Base-by-base conservation (phyloP, 2,888 invertebrate genomes). In the Hetaerina titia region DNA sequence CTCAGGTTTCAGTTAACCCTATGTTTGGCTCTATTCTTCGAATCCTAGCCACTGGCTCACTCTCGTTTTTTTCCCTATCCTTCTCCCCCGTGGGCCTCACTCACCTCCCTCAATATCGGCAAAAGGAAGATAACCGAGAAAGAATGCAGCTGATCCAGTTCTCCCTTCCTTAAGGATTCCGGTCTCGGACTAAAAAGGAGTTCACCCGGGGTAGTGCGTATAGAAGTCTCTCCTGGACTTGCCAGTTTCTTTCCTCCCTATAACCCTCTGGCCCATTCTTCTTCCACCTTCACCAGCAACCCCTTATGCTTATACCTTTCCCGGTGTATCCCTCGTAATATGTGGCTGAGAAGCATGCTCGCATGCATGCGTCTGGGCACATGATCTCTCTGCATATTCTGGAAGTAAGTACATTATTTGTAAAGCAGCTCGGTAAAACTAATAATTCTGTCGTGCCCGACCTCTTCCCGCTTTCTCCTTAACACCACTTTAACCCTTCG, bases 91-190 rank as follows among this genome's bases (percentile, higher is more conserved):
- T 31, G 22, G 81, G 13, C 25, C 31, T 11, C 31, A 11, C 31
- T 31, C 81, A n/a, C 11, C 81, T 81, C 25, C 31, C 13, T 81
- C 81, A 22, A 81, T 81, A 81, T 81, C 81, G 81, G 81, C 81
- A 81, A 31, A 81, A 81, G 81, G 81, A 81, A 81, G 81, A 31
- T 11, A 31, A 13, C 81, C 81, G 81, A 22, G 81, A 81, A 81
- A 81, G 81, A 81, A 81, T 81, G 81, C 81, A 81, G 81, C 81
- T 81, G 81, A 81, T 81, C 81, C 81, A 81, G 81, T 81, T 81
- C 31, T 81, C 81, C 31, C 81, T 81, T 81, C 81, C 81, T 81
- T 81, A 81, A 81, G 31, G 81, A 81, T 81, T 81, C 81, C 31
- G 81, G 81, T 81, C 31, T 25, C 81, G 81, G 31, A 81, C 81